Evolutionary conservation across 2,113 vertebrate species (phyloP).

Genomic region (Peromyscus maniculatus): DNA sequence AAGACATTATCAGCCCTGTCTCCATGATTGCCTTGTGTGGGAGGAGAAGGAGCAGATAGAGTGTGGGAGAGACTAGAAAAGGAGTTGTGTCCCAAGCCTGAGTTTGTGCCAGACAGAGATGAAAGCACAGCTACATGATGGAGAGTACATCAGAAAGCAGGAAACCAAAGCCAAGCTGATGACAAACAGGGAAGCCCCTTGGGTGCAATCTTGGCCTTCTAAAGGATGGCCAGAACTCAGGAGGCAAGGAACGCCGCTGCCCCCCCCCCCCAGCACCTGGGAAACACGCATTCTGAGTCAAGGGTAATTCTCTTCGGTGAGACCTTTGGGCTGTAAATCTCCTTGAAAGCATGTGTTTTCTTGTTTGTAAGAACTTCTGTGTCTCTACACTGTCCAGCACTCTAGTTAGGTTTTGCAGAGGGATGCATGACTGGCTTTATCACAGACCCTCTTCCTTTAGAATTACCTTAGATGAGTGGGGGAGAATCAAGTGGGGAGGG

Average conservation of each 20-base stretch:
- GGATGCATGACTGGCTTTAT: background rate
- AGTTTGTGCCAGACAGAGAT: background rate
- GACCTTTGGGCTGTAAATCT: background rate
- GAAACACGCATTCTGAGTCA: background rate
- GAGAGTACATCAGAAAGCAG: background rate
- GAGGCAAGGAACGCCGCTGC: background rate
- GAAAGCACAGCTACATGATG: background rate
- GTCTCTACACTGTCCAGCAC: background rate
- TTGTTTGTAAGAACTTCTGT: background rate
- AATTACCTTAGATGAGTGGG: background rate
- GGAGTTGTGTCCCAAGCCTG: background rate
- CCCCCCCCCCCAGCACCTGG: background rate
- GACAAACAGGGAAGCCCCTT: too few species aligned
- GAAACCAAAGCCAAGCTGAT: background rate
- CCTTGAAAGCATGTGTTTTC: background rate
- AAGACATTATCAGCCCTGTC: constrained; percentile 9
- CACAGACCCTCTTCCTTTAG: background rate
- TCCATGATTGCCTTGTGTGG: background rate
- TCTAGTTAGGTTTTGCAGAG: background rate
- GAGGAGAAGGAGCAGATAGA: background rate
- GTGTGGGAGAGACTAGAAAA: background rate
- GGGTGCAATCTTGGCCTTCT: background rate
- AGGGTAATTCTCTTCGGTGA: background rate
- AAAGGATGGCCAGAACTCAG: background rate
- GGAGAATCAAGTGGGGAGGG: background rate